These are phyloP conservation scores for Amiota mariae DNA, from an alignment of 2,888 invertebrate species.

Conservation along the genomic window DNA sequence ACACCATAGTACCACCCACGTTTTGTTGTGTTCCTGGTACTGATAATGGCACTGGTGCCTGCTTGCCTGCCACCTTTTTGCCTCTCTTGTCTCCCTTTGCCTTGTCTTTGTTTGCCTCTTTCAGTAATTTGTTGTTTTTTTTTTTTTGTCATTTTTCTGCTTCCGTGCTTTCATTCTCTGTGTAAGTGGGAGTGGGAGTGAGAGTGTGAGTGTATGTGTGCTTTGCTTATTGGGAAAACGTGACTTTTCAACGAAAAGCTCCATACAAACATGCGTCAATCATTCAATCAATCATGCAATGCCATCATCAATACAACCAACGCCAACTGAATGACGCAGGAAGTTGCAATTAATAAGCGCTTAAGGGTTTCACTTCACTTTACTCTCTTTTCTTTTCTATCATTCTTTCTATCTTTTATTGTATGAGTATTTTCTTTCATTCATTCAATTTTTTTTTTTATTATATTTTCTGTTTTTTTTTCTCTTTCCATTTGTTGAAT, in stretches of 20 bases:
- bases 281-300: slow-evolving; percentile 1
- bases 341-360: slow-evolving; percentile 65
- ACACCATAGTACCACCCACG: too few relatives aligned
- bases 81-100: too few relatives aligned
- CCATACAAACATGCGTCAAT: slow-evolving; percentile 11
- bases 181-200: neutral
- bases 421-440: neutral
- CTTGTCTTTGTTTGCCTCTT: too few relatives aligned
- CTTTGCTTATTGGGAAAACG: slow-evolving; percentile 24
- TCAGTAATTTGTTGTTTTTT: too few relatives aligned
- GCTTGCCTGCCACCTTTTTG: too few relatives aligned
- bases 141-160: too few relatives aligned
- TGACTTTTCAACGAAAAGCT: slow-evolving; percentile 20
- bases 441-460: too few relatives aligned
- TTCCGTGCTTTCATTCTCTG: neutral
- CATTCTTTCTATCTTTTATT: too few relatives aligned
- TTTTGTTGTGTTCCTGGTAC: too few relatives aligned
- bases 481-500: neutral
- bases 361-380: slow-evolving; percentile 42
- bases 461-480: neutral
- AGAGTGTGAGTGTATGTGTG: neutral
- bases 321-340: slow-evolving; percentile 35
- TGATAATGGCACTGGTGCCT: too few relatives aligned
- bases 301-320: neutral
- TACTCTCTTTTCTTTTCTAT: too few relatives aligned